phyloP scores from a whole-genome alignment of 2,113 vertebrate species.

The Apus apus region DNA sequence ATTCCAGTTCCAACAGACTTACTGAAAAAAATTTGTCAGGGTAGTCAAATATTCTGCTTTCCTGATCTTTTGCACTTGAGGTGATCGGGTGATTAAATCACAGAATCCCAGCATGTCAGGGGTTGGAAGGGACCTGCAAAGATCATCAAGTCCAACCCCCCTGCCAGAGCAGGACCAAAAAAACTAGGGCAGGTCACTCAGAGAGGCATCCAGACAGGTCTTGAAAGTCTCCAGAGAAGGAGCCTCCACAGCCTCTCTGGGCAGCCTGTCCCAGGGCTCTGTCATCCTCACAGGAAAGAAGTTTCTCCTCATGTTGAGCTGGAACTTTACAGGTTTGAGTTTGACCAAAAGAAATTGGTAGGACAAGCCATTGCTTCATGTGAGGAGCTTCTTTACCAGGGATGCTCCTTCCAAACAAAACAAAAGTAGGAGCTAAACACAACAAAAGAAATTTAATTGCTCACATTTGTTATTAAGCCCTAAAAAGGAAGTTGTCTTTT shows the following conservation, averaged over 20 bases:
- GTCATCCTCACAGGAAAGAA: too few relatives aligned
- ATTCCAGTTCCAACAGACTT: not conserved
- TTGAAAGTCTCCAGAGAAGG: too few relatives aligned
- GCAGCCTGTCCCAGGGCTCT: too few relatives aligned
- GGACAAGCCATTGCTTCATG: not conserved
- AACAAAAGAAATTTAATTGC: conserved; percentile 15
- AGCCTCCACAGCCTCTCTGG: too few relatives aligned
- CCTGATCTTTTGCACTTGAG: not conserved
- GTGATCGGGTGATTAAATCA: not conserved
- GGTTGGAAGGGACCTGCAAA: too few relatives aligned
- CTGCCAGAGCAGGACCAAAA: too few relatives aligned
- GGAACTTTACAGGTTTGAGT: too few relatives aligned
- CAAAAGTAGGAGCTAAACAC: not conserved
- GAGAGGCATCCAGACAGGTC: too few relatives aligned
- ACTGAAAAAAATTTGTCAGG: not conserved
- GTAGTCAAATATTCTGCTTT: not conserved
- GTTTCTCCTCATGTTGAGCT: too few relatives aligned
- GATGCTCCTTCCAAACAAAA: not conserved
- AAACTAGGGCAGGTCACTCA: too few relatives aligned
- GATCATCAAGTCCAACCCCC: too few relatives aligned
- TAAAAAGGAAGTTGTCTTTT: not conserved
- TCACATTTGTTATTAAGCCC: not conserved
- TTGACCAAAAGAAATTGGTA: not conserved
- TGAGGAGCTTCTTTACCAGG: not conserved
- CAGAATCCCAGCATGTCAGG: too few relatives aligned